Evolutionary conservation across 1,140 invertebrate species (phyloP), one percentile per base, ranked within the genome.

Genomic region (Microplitis demolitor): DNA sequence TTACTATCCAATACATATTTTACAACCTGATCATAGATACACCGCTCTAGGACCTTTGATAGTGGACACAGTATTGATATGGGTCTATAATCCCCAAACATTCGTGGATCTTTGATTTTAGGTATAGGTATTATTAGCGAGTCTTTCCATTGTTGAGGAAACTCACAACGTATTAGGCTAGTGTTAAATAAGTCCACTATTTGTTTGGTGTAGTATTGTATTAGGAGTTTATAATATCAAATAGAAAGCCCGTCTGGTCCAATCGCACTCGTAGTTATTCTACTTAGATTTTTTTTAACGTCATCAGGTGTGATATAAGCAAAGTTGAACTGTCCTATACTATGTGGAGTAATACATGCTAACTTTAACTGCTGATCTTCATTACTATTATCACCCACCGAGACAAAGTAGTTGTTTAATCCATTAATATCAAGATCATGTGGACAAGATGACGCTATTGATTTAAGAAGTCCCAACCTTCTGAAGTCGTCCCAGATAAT

Each of bases 41-140:
- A 16, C 39, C 62, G 35, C 53, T 74, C 68, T 37, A 71, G 51
- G 0, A 71, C 64, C 14, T 75, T 71, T 3, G 69, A 74, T 1
- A 74, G 58, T 3, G 62, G 53, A 70, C 51, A 67, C 3, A 75
- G 54, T 16, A 66, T 33, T 5, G 73, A 58, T 4, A 74, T 61
- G 0, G 69, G 62, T 24, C 69, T 39, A 33, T 72, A 72, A 58
- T 74, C 63, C 31, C 2, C 37, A 16, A 33, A 54, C 11, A 54
- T 24, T 61, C 14, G 9, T 34, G 67, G 67, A 51, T 13, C 37
- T n/a, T 8, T 9, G 4, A 66, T n/a, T 35, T 51, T 66, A 6
- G 8, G 63, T 11, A 66, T 16, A 8, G 63, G 63, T 35, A 24
- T 4, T 4, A 66, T 34, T 3, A 4, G 39, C 35, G 63, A 66